phyloP scores from a whole-genome alignment of 1,140 invertebrate species.

The Patella vulgata region DNA sequence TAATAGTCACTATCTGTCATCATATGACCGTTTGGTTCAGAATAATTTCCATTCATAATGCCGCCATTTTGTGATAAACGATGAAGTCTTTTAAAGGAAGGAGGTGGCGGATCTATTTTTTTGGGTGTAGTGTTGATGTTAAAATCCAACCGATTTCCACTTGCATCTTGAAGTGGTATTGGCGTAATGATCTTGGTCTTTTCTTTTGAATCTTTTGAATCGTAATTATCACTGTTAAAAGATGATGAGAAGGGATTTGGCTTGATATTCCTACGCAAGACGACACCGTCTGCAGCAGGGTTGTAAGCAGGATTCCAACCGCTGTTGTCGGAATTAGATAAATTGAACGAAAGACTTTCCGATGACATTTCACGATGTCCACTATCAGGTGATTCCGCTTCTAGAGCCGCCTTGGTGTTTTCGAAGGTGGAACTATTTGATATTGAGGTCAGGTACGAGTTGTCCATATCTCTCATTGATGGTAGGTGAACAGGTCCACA shows the following conservation, averaged over 20 bases:
- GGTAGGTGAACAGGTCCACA: slow-evolving; percentile 47
- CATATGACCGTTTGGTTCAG: not conserved
- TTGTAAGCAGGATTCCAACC: slow-evolving; percentile 30
- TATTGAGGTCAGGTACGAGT: slow-evolving; percentile 32
- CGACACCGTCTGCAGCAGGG: not conserved
- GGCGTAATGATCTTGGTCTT: slow-evolving; percentile 46
- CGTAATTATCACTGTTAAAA: slow-evolving; percentile 20
- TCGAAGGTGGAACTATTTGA: slow-evolving; percentile 35
- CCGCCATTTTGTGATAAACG: too few relatives aligned
- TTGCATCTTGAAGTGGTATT: slow-evolving; percentile 44
- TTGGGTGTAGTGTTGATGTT: slow-evolving; percentile 35
- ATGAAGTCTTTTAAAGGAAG: slow-evolving; percentile 6
- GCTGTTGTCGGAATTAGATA: slow-evolving; percentile 21
- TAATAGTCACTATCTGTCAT: slow-evolving; percentile 35
- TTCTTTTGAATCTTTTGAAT: slow-evolving; percentile 15
- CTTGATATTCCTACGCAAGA: slow-evolving; percentile 7
- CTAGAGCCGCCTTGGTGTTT: slow-evolving; percentile 43
- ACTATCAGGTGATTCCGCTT: slow-evolving; percentile 57
- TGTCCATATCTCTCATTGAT: slow-evolving; percentile 36
- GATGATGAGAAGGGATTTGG: slow-evolving; percentile 36
- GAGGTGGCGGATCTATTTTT: slow-evolving; percentile 55
- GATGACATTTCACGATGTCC: slow-evolving; percentile 60
- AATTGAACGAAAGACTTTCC: slow-evolving; percentile 44
- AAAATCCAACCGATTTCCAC: slow-evolving; percentile 46
- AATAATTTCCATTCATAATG: too few relatives aligned